A percentile compares a stretch with the other conserved stretches of the same genome.
Evolutionary conservation across 1,140 invertebrate genomes (phyloP).

Genomic region (Microplitis mediator): DNA sequence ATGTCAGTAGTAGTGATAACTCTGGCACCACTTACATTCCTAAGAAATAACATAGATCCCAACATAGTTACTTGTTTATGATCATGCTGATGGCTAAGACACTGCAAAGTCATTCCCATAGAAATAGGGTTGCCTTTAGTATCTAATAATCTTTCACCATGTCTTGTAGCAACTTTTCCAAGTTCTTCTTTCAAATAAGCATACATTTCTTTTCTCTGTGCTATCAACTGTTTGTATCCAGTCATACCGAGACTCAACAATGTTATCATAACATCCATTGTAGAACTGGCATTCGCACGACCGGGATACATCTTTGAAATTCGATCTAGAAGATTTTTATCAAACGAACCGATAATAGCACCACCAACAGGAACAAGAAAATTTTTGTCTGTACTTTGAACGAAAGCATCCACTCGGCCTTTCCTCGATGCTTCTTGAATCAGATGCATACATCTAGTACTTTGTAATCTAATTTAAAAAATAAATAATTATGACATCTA

Average conservation of each 20-base stretch:
- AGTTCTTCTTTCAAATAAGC: constrained; percentile 71
- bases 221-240: constrained; percentile 71
- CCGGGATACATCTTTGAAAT: constrained; percentile 81
- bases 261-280: constrained; percentile 83
- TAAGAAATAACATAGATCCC: constrained; percentile 76
- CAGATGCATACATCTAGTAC: constrained; percentile 72
- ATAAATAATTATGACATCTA: neutral
- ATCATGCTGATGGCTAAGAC: constrained; percentile 56
- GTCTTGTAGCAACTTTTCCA: constrained; percentile 65
- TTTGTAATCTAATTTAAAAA: constrained; percentile 67
- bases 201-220: constrained; percentile 72
- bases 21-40: constrained; percentile 74
- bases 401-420: constrained; percentile 79
- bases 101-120: constrained; percentile 67
- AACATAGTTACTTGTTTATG: constrained; percentile 65
- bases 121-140: constrained; percentile 79
- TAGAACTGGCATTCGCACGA: constrained; percentile 77
- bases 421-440: constrained; percentile 73
- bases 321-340: constrained; percentile 69
- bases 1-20: constrained; percentile 65
- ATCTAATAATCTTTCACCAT: constrained; percentile 71
- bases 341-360: constrained; percentile 79
- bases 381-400: constrained; percentile 91
- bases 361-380: constrained; percentile 89
- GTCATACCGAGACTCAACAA: constrained; percentile 74